A percentile compares a stretch with the other conserved stretches of the same genome.
Conservation (phyloP, 2,113 vertebrate species). For the Trogon melanurus region DNA sequence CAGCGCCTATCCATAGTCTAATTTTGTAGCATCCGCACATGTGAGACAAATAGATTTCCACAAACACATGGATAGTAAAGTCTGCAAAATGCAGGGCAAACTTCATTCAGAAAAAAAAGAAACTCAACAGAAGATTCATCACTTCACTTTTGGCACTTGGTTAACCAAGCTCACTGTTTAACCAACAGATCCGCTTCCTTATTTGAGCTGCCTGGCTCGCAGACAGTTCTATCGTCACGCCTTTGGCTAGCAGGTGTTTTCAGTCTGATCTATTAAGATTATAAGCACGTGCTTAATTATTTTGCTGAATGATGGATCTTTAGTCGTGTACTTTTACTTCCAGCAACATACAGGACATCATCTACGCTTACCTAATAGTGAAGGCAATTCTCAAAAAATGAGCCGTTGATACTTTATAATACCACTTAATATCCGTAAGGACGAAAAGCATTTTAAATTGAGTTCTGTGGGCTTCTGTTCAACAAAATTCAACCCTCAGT, state of each 20-base stretch:
- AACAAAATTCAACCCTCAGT: neutral
- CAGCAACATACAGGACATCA: neutral
- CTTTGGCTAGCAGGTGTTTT: conserved; percentile 26
- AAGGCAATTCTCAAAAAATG: neutral
- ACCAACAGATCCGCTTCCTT: conserved; percentile 1
- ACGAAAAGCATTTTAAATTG: neutral
- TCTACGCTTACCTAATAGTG: neutral
- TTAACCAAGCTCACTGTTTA: neutral
- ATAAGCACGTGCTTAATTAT: neutral
- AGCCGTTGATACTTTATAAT: neutral
- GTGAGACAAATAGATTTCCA: neutral
- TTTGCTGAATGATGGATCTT: neutral
- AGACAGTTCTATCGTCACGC: conserved; percentile 7
- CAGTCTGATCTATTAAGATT: conserved; percentile 20
- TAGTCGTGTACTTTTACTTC: neutral
- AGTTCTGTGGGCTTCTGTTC: neutral
- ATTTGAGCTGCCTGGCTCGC: neutral
- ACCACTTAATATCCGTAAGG: neutral
- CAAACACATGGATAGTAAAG: neutral
- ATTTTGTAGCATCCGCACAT: neutral
- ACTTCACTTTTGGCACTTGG: neutral
- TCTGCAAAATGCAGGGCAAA: neutral
- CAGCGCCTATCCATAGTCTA: neutral
- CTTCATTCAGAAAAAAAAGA: conserved; percentile 11
- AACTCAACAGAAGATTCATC: neutral